phyloP scores from a whole-genome alignment of 2,113 vertebrate species.

The Isurus oxyrinchus region DNA sequence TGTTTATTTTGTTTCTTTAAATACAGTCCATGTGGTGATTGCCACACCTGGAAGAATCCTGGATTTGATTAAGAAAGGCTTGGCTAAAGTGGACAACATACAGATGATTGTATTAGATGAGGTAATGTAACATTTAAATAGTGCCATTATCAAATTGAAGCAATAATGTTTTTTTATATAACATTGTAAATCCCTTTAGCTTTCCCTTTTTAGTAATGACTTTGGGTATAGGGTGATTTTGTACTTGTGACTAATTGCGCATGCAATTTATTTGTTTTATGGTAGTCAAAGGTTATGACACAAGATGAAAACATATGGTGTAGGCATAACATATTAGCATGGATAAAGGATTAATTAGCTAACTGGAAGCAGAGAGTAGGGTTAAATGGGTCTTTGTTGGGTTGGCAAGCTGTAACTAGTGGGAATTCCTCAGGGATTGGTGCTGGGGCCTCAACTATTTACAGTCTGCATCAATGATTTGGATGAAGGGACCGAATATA shows the following conservation, averaged over 20 bases:
- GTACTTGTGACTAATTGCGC: neutral
- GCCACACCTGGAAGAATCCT: conserved; percentile 96
- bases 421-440: no score
- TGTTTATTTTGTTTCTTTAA: conserved; percentile 41
- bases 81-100: conserved; percentile 93
- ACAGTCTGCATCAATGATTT: no score
- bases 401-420: no score
- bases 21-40: conserved; percentile 89
- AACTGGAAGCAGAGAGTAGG: no score
- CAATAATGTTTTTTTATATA: neutral
- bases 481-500: no score
- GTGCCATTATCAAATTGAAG: neutral
- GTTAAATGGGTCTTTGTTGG: no score
- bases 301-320: no score
- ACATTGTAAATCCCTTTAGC: neutral
- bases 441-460: no score
- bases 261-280: no score
- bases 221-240: neutral
- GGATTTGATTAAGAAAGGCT: conserved; percentile 98
- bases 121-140: conserved; percentile 54
- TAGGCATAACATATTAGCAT: no score
- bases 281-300: no score
- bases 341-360: no score
- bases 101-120: conserved; percentile 99
- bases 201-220: neutral